phyloP scores from a whole-genome alignment of 2,113 vertebrate genomes.

The Paramisgurnus dabryanus region DNA sequence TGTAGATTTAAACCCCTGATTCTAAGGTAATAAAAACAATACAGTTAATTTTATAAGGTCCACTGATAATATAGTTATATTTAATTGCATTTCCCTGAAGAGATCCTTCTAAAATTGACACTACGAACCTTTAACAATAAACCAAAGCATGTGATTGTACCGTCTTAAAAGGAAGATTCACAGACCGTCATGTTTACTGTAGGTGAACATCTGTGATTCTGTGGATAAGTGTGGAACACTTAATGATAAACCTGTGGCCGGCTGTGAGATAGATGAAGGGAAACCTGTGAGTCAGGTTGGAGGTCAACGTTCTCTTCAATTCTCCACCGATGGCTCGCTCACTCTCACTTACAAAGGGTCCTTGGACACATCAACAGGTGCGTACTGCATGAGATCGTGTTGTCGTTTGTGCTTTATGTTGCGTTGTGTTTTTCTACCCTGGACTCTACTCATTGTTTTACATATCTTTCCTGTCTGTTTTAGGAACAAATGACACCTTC shows the following conservation, averaged over 20 bases:
- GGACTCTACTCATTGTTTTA: too few relatives aligned
- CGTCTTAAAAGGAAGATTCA: background rate
- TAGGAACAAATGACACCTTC: slow-evolving; percentile 80
- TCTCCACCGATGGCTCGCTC: slow-evolving; percentile 83
- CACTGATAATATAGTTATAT: too few relatives aligned
- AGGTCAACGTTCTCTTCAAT: slow-evolving; percentile 77
- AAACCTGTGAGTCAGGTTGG: slow-evolving; percentile 70
- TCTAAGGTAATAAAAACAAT: too few relatives aligned
- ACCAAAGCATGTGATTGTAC: too few relatives aligned
- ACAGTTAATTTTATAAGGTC: too few relatives aligned
- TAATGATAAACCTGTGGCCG: slow-evolving; percentile 62
- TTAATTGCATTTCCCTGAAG: too few relatives aligned
- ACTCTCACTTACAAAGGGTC: slow-evolving; percentile 84
- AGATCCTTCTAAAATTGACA: too few relatives aligned
- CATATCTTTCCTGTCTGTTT: background rate
- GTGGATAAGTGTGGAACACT: slow-evolving; percentile 72
- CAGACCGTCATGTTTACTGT: background rate
- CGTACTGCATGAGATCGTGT: background rate
- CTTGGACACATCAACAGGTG: slow-evolving; percentile 70
- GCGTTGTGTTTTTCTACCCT: too few relatives aligned
- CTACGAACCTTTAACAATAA: too few relatives aligned
- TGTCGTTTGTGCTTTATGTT: too few relatives aligned
- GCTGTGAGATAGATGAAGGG: slow-evolving; percentile 79
- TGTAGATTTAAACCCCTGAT: too few relatives aligned
- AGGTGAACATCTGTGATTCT: slow-evolving; percentile 88